Conservation (phyloP, 2,888 invertebrate species). For the Liopterus haemorrhoidalis region DNA sequence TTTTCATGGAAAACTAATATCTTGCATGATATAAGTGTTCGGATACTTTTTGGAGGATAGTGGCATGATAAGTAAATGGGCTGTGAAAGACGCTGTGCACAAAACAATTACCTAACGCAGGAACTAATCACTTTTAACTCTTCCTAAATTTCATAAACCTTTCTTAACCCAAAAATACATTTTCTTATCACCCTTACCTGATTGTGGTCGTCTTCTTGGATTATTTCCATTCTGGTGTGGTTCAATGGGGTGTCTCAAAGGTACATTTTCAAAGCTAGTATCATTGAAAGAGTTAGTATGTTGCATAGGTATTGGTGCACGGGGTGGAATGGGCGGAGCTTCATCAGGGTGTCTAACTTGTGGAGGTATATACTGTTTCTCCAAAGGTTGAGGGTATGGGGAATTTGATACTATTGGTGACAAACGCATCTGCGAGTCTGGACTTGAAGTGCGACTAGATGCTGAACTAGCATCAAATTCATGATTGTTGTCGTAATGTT, state of each 20-base stretch:
- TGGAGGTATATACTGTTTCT: conserved; percentile 3
- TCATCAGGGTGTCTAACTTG: conserved; percentile 19
- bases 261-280: conserved; percentile 15
- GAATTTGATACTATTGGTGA: conserved; percentile 16
- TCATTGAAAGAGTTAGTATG: conserved; percentile 13
- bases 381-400: conserved; percentile 37
- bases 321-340: conserved; percentile 20
- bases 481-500: conserved; percentile 39
- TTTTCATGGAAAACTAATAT: too few species aligned
- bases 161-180: conserved; percentile 1
- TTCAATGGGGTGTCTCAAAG: conserved; percentile 13
- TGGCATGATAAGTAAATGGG: too few species aligned
- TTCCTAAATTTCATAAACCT: too few species aligned
- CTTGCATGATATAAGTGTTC: too few species aligned
- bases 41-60: too few species aligned
- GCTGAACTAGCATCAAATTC: conserved; percentile 48
- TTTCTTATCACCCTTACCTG: conserved; percentile 12
- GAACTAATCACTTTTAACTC: too few species aligned
- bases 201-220: conserved; percentile 16
- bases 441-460: conserved; percentile 52
- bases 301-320: conserved; percentile 17
- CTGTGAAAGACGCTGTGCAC: too few species aligned
- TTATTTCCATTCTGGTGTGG: conserved; percentile 19
- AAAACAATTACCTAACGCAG: too few species aligned
- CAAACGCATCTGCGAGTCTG: conserved; percentile 48